Percentiles rank a stretch among this genome's conserved stretches.
These are phyloP conservation scores for Zophobas morio DNA, from an alignment of 1,140 invertebrate species.

Conservation along the genomic window DNA sequence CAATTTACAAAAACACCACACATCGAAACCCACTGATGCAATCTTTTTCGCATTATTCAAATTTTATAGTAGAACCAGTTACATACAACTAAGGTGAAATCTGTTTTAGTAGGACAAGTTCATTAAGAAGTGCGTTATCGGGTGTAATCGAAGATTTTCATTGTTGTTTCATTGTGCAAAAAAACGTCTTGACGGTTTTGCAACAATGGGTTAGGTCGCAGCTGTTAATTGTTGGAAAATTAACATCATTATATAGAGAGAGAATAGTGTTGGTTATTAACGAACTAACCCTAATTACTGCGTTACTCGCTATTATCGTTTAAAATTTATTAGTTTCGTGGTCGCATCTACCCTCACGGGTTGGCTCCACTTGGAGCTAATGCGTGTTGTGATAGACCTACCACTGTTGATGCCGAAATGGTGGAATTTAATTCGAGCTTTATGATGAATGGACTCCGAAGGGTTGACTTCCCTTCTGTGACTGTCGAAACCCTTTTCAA, in stretches of 20 bases:
- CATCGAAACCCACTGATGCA: no score
- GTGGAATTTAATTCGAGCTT: background rate
- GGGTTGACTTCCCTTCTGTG: background rate
- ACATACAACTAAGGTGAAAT: no score
- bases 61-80: no score
- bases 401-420: background rate
- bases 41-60: no score
- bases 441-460: background rate
- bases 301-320: background rate
- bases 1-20: no score
- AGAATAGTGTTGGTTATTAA: constrained; percentile 1
- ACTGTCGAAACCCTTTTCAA: constrained; percentile 4
- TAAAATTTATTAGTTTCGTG: constrained; percentile 2
- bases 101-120: no score
- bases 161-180: background rate
- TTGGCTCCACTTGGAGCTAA: background rate
- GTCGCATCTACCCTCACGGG: background rate
- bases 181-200: background rate
- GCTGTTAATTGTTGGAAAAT: background rate
- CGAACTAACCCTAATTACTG: background rate
- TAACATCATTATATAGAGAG: background rate
- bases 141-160: background rate
- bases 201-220: background rate
- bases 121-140: background rate
- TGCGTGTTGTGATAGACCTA: background rate